Conservation (phyloP, 1,140 invertebrate genomes). For the Parasteatoda tepidariorum region DNA sequence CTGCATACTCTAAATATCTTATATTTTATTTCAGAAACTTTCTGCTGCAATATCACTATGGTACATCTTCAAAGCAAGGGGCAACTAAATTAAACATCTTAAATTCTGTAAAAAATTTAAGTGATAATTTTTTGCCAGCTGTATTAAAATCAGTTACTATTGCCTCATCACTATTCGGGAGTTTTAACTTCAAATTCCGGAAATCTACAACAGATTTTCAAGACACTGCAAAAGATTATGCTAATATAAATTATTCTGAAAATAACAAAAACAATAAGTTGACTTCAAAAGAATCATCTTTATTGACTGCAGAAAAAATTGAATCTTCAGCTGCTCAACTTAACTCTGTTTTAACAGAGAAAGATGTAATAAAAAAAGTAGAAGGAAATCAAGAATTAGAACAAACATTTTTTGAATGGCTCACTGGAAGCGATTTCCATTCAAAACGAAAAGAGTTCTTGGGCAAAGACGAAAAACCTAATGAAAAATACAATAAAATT, state of each 20-base stretch:
- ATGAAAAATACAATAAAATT: slow-evolving; percentile 20
- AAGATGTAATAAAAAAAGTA: too few relatives aligned
- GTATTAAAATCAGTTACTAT: slow-evolving; percentile 40
- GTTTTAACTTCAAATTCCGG: background rate
- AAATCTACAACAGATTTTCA: background rate
- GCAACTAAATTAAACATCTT: background rate
- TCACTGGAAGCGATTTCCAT: slow-evolving; percentile 5
- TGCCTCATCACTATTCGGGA: slow-evolving; percentile 10
- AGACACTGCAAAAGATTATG: too few relatives aligned
- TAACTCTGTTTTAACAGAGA: too few relatives aligned
- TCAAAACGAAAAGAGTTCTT: slow-evolving; percentile 30
- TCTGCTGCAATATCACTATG: background rate
- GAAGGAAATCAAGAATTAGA: background rate
- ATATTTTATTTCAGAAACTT: background rate
- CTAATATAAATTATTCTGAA: too few relatives aligned
- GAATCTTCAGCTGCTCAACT: too few relatives aligned
- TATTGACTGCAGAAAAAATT: too few relatives aligned
- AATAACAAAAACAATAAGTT: too few relatives aligned
- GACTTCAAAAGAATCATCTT: too few relatives aligned
- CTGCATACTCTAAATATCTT: background rate
- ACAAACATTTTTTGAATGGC: slow-evolving; percentile 44
- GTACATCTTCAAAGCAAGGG: slow-evolving; percentile 35
- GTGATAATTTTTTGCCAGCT: slow-evolving; percentile 10
- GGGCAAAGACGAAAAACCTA: slow-evolving; percentile 22
- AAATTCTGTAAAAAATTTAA: background rate